A percentile compares a stretch with the other conserved stretches of the same genome.
Evolutionary conservation across 92 coral and sea anemone genomes (phyloP).

Genomic region (Phymanthus crucifer): DNA sequence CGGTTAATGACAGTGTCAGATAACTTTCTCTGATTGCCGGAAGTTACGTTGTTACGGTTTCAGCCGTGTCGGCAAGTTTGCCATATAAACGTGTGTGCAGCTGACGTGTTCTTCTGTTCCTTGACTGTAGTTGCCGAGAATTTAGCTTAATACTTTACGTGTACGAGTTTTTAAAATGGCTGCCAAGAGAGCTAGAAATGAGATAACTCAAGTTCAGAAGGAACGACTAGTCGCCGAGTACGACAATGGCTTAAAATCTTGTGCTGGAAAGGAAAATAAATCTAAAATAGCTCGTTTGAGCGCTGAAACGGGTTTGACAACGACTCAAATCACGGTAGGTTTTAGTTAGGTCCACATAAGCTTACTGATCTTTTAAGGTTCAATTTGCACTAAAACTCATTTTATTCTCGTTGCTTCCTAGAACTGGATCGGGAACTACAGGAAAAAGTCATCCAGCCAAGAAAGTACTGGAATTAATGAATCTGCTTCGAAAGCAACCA

Average conservation of each 20-base stretch:
- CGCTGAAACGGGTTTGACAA: slow-evolving; percentile 23
- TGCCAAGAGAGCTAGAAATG: background rate
- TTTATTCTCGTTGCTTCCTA: slow-evolving; percentile 10
- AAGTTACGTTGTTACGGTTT: no score
- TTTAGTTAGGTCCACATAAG: background rate
- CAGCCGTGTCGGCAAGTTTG: slow-evolving; percentile 4
- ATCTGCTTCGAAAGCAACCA: background rate
- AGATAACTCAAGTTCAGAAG: slow-evolving; percentile 1
- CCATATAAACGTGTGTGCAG: background rate
- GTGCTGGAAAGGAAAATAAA: slow-evolving; percentile 15
- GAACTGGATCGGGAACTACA: slow-evolving; percentile 24
- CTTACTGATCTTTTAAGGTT: slow-evolving; percentile 1
- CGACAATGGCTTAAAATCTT: slow-evolving; percentile 13
- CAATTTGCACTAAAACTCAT: slow-evolving; percentile 10
- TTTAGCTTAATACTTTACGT: background rate
- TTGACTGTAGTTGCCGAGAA: background rate
- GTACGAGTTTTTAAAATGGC: background rate
- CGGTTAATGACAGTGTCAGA: background rate
- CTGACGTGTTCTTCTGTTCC: slow-evolving; percentile 1
- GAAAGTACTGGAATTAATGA: slow-evolving; percentile 18
- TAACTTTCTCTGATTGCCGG: background rate
- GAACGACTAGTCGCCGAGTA: slow-evolving; percentile 4
- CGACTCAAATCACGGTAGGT: slow-evolving; percentile 31
- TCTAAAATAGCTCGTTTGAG: slow-evolving; percentile 22
- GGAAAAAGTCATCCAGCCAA: slow-evolving; percentile 9